phyloP scores from a whole-genome alignment of 2,888 invertebrate species.

The Lithophane ornitopus region DNA sequence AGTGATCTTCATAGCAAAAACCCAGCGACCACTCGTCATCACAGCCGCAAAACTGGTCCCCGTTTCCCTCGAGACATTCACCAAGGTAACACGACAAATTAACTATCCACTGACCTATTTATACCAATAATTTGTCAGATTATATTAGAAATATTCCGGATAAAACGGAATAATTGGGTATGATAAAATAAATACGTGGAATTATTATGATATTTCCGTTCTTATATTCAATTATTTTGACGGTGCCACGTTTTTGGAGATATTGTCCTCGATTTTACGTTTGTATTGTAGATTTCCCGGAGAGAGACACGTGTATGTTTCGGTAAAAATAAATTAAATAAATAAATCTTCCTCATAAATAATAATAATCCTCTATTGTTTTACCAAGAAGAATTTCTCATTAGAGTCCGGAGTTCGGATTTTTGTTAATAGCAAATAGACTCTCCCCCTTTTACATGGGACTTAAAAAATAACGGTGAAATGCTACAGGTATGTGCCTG shows the following conservation, averaged over 20 bases:
- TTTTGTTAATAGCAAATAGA: too few species aligned
- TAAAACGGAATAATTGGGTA: not conserved
- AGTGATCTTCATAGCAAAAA: constrained; percentile 74
- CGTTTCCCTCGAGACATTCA: constrained; percentile 78
- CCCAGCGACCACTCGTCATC: constrained; percentile 76
- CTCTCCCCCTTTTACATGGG: too few species aligned
- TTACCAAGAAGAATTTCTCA: too few species aligned
- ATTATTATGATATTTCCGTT: constrained; percentile 5
- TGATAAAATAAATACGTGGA: not conserved
- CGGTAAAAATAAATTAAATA: not conserved
- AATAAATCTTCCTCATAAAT: too few species aligned
- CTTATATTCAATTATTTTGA: not conserved
- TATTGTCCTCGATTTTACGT: not conserved
- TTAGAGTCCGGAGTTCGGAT: too few species aligned
- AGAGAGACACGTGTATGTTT: constrained; percentile 11
- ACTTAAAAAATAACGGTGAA: too few species aligned
- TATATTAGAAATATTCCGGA: not conserved
- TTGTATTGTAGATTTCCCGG: not conserved
- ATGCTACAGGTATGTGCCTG: too few species aligned
- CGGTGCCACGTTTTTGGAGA: not conserved
- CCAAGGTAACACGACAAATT: constrained; percentile 70
- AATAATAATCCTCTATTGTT: too few species aligned
- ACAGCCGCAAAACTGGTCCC: constrained; percentile 73
- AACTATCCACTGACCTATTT: constrained; percentile 4
- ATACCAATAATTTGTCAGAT: not conserved